phyloP scores from a whole-genome alignment of 2,797 vertebrate species.

The Catharus ustulatus region DNA sequence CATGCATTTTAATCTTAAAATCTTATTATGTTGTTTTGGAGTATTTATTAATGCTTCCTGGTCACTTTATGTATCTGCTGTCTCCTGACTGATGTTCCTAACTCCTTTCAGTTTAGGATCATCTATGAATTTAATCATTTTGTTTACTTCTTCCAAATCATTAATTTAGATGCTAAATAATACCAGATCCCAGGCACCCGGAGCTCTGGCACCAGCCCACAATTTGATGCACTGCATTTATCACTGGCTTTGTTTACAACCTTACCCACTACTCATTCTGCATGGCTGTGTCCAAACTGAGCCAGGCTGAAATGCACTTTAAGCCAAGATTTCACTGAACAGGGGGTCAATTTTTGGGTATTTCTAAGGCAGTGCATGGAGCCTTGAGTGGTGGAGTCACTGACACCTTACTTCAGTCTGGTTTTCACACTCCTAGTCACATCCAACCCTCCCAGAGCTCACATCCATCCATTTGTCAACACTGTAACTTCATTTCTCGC shows the following conservation, averaged over 20 bases:
- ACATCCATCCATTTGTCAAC: not conserved
- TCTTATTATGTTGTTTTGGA: conserved; percentile 8
- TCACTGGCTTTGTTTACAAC: conserved; percentile 31
- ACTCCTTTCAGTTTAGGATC: conserved; percentile 69
- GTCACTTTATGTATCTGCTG: conserved; percentile 52
- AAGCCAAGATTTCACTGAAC: not conserved
- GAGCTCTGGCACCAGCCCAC: conserved; percentile 42
- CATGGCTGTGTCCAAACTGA: not conserved
- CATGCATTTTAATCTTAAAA: conserved; percentile 29
- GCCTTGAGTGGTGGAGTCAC: not conserved
- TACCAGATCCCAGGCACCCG: conserved; percentile 49
- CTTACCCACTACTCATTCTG: not conserved
- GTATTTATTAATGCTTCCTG: conserved; percentile 24
- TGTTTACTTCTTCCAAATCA: conserved; percentile 66
- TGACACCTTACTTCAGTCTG: not conserved
- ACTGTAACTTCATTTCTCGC: not conserved
- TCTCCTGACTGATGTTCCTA: conserved; percentile 67
- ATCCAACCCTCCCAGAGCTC: not conserved
- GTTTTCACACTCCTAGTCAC: not conserved
- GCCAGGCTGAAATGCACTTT: not conserved
- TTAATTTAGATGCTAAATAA: conserved; percentile 75
- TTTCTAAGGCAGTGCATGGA: not conserved
- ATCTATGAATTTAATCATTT: conserved; percentile 71
- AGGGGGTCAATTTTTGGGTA: not conserved
- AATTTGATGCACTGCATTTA: conserved; percentile 12